Evolutionary conservation across 2,113 vertebrate species (phyloP).

Genomic region (Todiramphus saurophagus): DNA sequence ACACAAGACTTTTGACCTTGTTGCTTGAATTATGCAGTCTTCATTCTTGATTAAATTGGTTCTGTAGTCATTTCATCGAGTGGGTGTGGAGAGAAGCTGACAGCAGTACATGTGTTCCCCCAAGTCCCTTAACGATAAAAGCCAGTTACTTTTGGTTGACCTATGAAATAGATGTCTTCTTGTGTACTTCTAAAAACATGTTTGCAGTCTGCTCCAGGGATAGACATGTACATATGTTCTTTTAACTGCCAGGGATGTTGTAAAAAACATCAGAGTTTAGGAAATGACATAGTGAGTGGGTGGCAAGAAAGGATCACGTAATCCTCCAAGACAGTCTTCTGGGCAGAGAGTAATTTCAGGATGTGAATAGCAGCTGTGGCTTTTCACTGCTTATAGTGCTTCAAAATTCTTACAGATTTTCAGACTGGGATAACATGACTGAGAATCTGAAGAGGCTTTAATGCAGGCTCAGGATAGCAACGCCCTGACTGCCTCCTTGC

Average conservation of each 20-base stretch:
- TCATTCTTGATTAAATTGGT: background rate
- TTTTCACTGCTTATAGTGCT: background rate
- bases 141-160: background rate
- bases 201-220: background rate
- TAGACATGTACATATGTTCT: background rate
- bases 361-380: conserved; percentile 1
- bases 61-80: background rate
- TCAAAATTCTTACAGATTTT: background rate
- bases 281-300: conserved; percentile 10
- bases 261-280: conserved; percentile 12
- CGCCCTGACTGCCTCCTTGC: background rate
- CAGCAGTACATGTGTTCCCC: background rate
- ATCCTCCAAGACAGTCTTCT: background rate
- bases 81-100: background rate
- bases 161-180: background rate
- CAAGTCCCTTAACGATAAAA: background rate
- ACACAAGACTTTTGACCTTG: background rate
- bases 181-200: background rate
- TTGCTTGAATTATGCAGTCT: conserved; percentile 1
- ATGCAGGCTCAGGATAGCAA: background rate
- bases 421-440: background rate
- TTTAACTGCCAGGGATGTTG: background rate
- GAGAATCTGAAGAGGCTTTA: background rate
- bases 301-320: background rate
- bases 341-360: background rate